Base-by-base conservation (phyloP, 2,113 vertebrate genomes). In the Anser brachyrhynchus region DNA sequence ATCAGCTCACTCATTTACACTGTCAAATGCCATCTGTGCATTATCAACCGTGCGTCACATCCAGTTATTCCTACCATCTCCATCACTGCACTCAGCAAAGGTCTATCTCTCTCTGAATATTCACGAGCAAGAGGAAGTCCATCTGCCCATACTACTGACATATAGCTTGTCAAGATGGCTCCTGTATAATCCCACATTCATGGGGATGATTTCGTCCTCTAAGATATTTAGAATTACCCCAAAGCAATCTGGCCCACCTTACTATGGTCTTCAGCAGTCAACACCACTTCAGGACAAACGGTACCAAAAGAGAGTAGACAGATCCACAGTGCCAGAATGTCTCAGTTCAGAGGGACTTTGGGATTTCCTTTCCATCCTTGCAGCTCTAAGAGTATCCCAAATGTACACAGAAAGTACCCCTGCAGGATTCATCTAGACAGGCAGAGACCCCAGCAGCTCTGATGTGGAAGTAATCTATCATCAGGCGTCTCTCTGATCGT, bases 1-100 rank as follows among this genome's bases (percentile, higher is more conserved):
- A 91, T 92, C 90, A 95, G 49, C 76, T 87, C 88, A 44, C 85
- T 96, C 84, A 95, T 93, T 95, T 97, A 78, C 95, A 92, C 92
- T 95, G 93, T 93, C 95, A 96, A 93, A 58, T 41, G 88, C 95
- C 95, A 96, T 89, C 95, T 95, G 93, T 93, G 90, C 17, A 0
- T 89, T 91, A 94, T 94, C 95, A 96, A 44, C 61, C 1, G 2
- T 0, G 13, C 89, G 93, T 95, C 95, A 94, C 86, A 93, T 96
- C 84, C 80, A 93, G 73, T 97, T 96, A 95, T 87, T 82, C 83
- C 77, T 92, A 73, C 90, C 80, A 87, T 84, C 83, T 92, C 93
- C 83, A 87, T 65, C 86, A 51, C 83, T 12, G 3, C 0, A 2
- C 76, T 93, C 83, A 35, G 58, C 70, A 70, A 85, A 97, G 88